Conservation (phyloP, 2,113 vertebrate species). For the Pteronura brasiliensis region DNA sequence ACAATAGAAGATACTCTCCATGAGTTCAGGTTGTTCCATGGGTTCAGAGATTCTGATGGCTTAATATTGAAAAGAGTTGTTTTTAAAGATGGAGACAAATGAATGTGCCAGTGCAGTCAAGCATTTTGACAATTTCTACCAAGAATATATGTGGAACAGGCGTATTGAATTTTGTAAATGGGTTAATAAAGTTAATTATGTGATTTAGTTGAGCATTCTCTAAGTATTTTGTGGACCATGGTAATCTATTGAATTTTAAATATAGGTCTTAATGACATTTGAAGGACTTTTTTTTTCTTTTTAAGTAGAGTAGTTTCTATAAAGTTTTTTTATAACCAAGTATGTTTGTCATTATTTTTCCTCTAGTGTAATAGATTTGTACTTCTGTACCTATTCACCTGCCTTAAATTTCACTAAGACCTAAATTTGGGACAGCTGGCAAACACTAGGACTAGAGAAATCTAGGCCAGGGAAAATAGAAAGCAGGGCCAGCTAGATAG, state of each 20-base stretch:
- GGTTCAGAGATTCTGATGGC: constrained; percentile 1
- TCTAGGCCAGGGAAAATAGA: not conserved
- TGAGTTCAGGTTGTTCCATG: not conserved
- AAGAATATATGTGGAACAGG: not conserved
- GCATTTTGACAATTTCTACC: constrained; percentile 20
- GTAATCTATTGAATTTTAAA: constrained; percentile 35
- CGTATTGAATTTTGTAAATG: not conserved
- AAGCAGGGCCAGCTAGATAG: not conserved
- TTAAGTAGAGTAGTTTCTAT: not conserved
- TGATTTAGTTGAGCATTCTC: constrained; percentile 6
- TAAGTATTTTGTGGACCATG: not conserved
- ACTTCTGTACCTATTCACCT: not conserved
- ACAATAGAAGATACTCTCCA: not conserved
- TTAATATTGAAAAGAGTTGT: not conserved
- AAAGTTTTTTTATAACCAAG: not conserved
- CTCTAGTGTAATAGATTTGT: constrained; percentile 8
- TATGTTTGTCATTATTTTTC: constrained; percentile 8
- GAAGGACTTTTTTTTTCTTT: constrained; percentile 25
- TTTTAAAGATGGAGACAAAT: constrained; percentile 11
- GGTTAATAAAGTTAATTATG: not conserved
- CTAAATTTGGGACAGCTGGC: not conserved
- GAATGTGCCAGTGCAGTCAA: not conserved
- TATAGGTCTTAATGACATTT: constrained; percentile 15
- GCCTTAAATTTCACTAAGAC: constrained; percentile 10
- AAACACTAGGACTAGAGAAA: not conserved